Base-by-base conservation (phyloP, 2,888 invertebrate species). In the Hofmannophila pseudospretella region DNA sequence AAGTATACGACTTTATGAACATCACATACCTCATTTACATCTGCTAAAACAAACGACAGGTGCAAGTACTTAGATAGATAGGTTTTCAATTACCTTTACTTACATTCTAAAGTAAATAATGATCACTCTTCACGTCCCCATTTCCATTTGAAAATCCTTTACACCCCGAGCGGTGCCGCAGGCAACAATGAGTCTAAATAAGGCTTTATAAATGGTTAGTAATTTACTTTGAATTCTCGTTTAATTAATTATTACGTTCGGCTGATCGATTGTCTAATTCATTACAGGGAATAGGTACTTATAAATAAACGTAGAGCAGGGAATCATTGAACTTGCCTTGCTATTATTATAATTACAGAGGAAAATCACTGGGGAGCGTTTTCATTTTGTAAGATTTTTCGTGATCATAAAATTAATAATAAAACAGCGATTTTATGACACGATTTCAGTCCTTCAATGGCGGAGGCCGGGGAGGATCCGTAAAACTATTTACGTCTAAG, bases 161-260 rank as follows among this genome's bases (percentile, higher is more conserved):
- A n/a, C n/a, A n/a, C n/a, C n/a, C 13, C 23, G 23, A 23, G 23
- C 23, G n/a, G n/a, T 1, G 23, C 23, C 27, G 11, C 27, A 8
- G 29, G 10, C 10, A 5, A 10, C 19, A 16, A 13, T 9, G 7
- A 8, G 27, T 25, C 27, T 9, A 16, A 28, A 19, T 10, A 19
- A 22, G 10, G 10, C 22, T 9, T 29, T 29, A 4, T 30, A 30
- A 36, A 36, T 36, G 30, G 29, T 10, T 22, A 12, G 23, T 29
- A 39, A 39, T 39, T 34, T 34, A 30, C 25, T 34, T 34, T 11
- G 20, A 30, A 30, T 34, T 23, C 25, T 23, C 34, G 29, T 30
- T 39, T 33, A 23, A 39, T 39, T 34, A 34, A 39, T 39, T 39
- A 39, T 14, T 25, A 31, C 25, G 26, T 31, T 26, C 7, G 30